Evolutionary conservation across 2,113 vertebrate genomes (phyloP), one percentile per base, ranked within the genome.

Genomic region (Sapayoa aenigma): DNA sequence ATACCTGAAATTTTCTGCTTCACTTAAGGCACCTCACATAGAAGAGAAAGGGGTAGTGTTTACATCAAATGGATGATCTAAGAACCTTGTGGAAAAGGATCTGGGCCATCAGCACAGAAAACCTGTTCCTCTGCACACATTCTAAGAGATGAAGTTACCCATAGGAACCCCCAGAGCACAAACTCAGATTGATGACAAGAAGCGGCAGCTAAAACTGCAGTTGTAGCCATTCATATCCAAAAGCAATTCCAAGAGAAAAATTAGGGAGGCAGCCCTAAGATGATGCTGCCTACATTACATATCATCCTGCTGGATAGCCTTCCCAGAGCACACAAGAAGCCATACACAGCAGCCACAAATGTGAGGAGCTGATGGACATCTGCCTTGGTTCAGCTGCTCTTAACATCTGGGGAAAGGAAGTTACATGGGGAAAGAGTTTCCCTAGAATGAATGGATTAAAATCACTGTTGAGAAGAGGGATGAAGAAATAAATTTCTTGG

Each of bases 241-340:
- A 80, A 59, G 18, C 28, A 66, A 83, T 22, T 66, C 42, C 19
- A 66, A 9, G 6, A 86, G 25, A 66, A 90, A 55, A 74, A 77
- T 44, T 5, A 73, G 11, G 59, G 60, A 50, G 80, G 22, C 24
- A 84, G 41, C 30, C 30, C 31, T 44, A 55, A 35, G 37, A 20
- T 53, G 41, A 12, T 60, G 35, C 55, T 72, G 53, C 22, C 24
- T 56, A 9, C 1, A 1, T 31, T 37, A 60, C 22, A 16, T 2
- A 25, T 20, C 13, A 11, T 82, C 24, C 17, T 2, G 2, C 50
- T 33, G 44, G 31, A 9, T 44, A 74, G 44, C 65, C 53, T 71
- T 69, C 55, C 55, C 69, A 37, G 53, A 14, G 20, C 9, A 30
- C 37, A 4, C 0, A 0, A 21, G 9, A 65, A 46, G 47, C 39